phyloP scores from a whole-genome alignment of 2,113 vertebrate genomes.

The Tachysurus vachellii region DNA sequence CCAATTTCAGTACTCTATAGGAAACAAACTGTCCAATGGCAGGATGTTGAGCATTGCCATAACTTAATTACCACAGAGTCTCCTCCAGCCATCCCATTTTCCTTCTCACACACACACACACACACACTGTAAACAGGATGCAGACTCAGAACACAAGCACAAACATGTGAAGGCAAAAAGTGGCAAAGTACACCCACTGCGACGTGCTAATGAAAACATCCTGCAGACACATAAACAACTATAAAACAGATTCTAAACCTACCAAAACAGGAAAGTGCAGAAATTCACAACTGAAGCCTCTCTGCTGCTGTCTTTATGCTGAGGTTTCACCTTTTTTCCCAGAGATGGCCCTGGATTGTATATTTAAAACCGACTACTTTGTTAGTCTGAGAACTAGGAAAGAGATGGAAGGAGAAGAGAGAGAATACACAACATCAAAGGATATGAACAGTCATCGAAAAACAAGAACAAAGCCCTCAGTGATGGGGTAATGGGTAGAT shows the following conservation, averaged over 20 bases:
- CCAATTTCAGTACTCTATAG: slow-evolving; percentile 56
- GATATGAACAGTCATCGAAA: not conserved
- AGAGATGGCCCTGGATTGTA: not conserved
- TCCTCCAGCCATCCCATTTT: slow-evolving; percentile 52
- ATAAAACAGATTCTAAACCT: slow-evolving; percentile 14
- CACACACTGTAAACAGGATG: slow-evolving; percentile 46
- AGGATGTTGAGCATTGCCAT: slow-evolving; percentile 50
- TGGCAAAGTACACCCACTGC: slow-evolving; percentile 42
- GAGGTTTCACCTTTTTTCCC: slow-evolving; percentile 16
- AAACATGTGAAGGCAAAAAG: slow-evolving; percentile 54
- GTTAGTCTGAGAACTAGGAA: not conserved
- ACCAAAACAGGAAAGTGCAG: slow-evolving; percentile 19
- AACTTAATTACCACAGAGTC: slow-evolving; percentile 56
- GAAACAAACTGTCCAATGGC: slow-evolving; percentile 69
- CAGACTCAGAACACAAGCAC: slow-evolving; percentile 55
- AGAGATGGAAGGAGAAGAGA: slow-evolving; percentile 7
- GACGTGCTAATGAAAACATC: slow-evolving; percentile 21
- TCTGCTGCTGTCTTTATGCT: slow-evolving; percentile 6
- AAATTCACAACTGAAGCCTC: slow-evolving; percentile 1
- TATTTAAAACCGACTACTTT: slow-evolving; percentile 12
- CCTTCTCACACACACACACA: slow-evolving; percentile 59
- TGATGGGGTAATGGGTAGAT: slow-evolving; percentile 15
- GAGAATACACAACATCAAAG: slow-evolving; percentile 18
- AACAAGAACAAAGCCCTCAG: slow-evolving; percentile 32
- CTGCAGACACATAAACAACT: slow-evolving; percentile 25